Evolutionary conservation across 2,113 vertebrate species (phyloP).

Genomic region (Ahaetulla prasina): DNA sequence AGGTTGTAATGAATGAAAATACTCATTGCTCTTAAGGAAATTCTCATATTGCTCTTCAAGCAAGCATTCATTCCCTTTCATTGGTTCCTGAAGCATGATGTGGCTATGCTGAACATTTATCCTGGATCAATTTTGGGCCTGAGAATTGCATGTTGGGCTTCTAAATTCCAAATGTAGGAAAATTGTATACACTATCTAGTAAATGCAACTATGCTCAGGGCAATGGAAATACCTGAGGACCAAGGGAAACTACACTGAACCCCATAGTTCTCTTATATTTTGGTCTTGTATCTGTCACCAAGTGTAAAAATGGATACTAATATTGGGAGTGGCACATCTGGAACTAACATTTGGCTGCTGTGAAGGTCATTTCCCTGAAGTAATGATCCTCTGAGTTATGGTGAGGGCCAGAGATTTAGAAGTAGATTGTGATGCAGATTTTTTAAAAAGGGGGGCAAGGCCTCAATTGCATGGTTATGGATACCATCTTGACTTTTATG

Average conservation of each 20-base stretch:
- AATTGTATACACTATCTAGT: background rate
- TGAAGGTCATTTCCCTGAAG: background rate
- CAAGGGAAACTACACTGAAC: background rate
- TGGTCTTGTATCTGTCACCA: background rate
- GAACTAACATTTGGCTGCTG: background rate
- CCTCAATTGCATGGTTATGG: background rate
- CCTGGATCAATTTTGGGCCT: background rate
- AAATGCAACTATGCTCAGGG: background rate
- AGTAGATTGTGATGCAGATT: background rate
- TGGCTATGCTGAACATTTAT: background rate
- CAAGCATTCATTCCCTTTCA: background rate
- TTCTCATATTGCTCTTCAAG: background rate
- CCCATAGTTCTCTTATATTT: background rate
- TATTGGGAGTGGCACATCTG: background rate
- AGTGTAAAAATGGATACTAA: background rate
- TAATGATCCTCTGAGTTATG: background rate
- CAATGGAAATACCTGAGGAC: background rate
- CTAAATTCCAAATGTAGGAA: background rate
- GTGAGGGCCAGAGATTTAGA: background rate
- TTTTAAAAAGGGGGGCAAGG: background rate
- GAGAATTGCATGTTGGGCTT: background rate
- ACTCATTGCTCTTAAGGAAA: background rate
- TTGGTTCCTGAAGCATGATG: background rate
- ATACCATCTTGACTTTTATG: background rate
- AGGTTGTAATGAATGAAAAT: background rate